A percentile compares a stretch with the other conserved stretches of the same genome.
phyloP scores from a whole-genome alignment of 2,888 invertebrate species.

The Hemaris fuciformis region DNA sequence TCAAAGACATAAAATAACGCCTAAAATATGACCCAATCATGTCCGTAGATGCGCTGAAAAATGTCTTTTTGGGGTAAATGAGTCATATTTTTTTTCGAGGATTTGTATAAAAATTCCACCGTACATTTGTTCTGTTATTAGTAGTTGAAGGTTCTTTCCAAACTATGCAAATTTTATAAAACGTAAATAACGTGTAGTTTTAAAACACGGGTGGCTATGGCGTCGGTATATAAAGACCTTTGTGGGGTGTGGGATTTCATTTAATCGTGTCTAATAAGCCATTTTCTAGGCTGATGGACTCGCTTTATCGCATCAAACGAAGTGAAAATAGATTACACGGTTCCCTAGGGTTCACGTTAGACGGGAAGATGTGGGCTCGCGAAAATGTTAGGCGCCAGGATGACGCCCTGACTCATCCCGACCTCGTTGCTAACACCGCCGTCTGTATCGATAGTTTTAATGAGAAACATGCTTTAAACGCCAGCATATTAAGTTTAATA shows the following conservation, averaged over 20 bases:
- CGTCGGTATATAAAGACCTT: constrained; percentile 12
- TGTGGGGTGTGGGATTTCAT: constrained; percentile 12
- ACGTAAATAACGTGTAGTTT: neutral
- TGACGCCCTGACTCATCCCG: constrained; percentile 63
- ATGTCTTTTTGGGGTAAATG: too few relatives aligned
- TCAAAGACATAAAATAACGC: too few relatives aligned
- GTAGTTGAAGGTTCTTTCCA: too few relatives aligned
- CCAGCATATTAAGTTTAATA: constrained; percentile 1
- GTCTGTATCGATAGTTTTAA: constrained; percentile 35
- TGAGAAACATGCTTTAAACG: constrained; percentile 17
- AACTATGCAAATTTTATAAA: too few relatives aligned
- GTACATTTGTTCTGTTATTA: too few relatives aligned
- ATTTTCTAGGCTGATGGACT: constrained; percentile 31
- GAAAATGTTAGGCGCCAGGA: constrained; percentile 60
- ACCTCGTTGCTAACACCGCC: constrained; percentile 56
- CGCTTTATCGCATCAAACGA: constrained; percentile 36
- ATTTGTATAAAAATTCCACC: too few relatives aligned
- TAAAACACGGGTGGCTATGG: neutral
- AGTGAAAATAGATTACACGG: constrained; percentile 54
- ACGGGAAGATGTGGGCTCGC: constrained; percentile 43
- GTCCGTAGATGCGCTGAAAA: too few relatives aligned
- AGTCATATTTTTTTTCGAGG: too few relatives aligned
- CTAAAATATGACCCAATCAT: too few relatives aligned
- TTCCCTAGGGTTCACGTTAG: constrained; percentile 40
- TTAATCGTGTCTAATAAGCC: constrained; percentile 22